phyloP scores from a whole-genome alignment of 2,888 invertebrate species.

The Sepioteuthis lessoniana region DNA sequence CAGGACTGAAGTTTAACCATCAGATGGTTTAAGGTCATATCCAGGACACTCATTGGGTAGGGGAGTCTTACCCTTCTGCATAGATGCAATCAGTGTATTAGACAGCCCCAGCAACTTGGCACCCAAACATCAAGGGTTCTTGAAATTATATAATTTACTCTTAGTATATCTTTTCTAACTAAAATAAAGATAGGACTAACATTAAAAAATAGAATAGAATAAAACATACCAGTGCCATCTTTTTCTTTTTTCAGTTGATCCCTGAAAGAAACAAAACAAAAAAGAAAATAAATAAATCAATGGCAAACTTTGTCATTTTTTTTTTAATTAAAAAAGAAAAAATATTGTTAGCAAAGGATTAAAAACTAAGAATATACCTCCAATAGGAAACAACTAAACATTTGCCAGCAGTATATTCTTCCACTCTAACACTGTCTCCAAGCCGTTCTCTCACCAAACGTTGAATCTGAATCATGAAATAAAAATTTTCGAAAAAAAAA shows the following conservation, averaged over 20 bases:
- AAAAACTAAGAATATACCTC: slow-evolving; percentile 78
- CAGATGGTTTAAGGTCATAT: too few relatives aligned
- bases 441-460: slow-evolving; percentile 90
- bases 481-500: too few relatives aligned
- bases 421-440: slow-evolving; percentile 79
- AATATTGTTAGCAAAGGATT: not conserved
- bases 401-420: slow-evolving; percentile 91
- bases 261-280: slow-evolving; percentile 54
- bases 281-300: not conserved
- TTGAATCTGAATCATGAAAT: slow-evolving; percentile 83
- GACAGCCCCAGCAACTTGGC: too few relatives aligned
- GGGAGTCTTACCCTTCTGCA: too few relatives aligned
- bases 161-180: too few relatives aligned
- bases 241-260: slow-evolving; percentile 65
- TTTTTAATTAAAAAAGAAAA: not conserved
- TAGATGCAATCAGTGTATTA: too few relatives aligned
- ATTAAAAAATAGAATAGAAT: too few relatives aligned
- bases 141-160: too few relatives aligned
- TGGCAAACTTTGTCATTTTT: not conserved
- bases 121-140: too few relatives aligned
- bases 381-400: slow-evolving; percentile 95
- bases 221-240: slow-evolving; percentile 49
- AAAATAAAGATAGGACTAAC: too few relatives aligned
- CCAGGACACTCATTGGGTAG: too few relatives aligned
- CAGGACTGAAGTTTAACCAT: too few relatives aligned